phyloP scores from a whole-genome alignment of 1,140 invertebrate species.

The Stratiolaelaps scimitus region DNA sequence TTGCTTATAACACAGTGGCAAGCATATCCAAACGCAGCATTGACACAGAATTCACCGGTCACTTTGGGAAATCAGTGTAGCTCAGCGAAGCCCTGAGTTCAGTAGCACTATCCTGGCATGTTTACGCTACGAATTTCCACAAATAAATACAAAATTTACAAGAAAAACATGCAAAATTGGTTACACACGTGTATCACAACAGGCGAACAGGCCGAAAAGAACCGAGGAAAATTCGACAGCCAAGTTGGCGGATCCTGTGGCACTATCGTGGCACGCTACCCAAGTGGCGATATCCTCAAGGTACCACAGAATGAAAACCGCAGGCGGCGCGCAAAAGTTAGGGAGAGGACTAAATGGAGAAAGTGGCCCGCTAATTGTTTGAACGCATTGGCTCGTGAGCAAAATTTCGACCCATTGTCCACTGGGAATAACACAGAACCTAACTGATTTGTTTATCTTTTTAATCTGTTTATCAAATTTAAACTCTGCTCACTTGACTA shows the following conservation, averaged over 20 bases:
- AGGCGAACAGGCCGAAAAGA: slow-evolving; percentile 23
- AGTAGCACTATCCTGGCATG: neutral
- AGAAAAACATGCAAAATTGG: neutral
- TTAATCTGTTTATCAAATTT: too few species aligned
- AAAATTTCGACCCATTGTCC: too few species aligned
- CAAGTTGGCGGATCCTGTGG: neutral
- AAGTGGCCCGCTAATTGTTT: too few species aligned
- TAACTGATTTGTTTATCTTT: too few species aligned
- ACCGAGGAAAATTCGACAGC: neutral
- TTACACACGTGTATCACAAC: slow-evolving; percentile 20
- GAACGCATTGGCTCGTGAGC: too few species aligned
- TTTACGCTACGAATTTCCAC: neutral
- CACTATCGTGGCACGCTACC: neutral
- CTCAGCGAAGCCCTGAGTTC: neutral
- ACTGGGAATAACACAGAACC: too few species aligned
- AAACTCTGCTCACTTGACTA: too few species aligned
- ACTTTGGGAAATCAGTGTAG: neutral
- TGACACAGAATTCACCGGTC: neutral
- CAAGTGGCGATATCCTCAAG: too few species aligned
- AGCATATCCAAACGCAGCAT: neutral
- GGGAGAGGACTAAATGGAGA: too few species aligned
- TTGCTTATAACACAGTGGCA: neutral
- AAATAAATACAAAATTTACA: neutral
- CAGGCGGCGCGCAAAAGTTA: too few species aligned
- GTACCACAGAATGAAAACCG: too few species aligned